These are phyloP conservation scores for Choloepus didactylus DNA, from an alignment of 2,797 vertebrate genomes.

Conservation along the genomic window DNA sequence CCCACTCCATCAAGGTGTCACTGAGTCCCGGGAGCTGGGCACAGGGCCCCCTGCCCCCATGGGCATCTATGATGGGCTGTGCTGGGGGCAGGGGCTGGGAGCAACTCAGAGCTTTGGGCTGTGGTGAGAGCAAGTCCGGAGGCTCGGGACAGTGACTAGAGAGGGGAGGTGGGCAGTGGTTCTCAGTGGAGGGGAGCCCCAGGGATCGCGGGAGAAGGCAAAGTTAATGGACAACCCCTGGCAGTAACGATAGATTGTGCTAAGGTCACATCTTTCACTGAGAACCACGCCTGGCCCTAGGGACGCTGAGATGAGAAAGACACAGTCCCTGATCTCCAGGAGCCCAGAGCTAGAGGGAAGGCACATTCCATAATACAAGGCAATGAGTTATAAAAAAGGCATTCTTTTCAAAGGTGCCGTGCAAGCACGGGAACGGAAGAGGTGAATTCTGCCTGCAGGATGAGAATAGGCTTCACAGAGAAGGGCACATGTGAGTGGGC, in stretches of 20 bases:
- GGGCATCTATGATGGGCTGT: not conserved
- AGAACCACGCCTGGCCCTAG: not conserved
- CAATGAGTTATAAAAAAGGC: not conserved
- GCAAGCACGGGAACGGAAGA: not conserved
- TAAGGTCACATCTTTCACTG: not conserved
- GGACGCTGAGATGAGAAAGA: not conserved
- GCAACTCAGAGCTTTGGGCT: not conserved
- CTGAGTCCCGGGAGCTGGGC: slow-evolving; percentile 79
- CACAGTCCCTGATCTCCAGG: not conserved
- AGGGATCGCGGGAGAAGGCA: not conserved
- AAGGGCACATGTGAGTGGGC: not conserved
- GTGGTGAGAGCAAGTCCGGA: not conserved
- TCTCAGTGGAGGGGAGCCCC: not conserved
- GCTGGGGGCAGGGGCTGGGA: not conserved
- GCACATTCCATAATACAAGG: not conserved
- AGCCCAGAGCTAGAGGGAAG: not conserved
- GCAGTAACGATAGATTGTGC: not conserved
- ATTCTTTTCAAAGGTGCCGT: not conserved
- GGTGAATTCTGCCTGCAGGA: not conserved
- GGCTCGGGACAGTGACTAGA: not conserved
- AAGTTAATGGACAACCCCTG: not conserved
- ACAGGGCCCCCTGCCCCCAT: slow-evolving; percentile 50
- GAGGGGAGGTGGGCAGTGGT: not conserved
- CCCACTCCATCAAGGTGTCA: slow-evolving; percentile 82
- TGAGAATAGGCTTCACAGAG: not conserved